Evolutionary conservation across 92 coral and sea anemone genomes (phyloP).

Genomic region (Isaurus tuberculatus): DNA sequence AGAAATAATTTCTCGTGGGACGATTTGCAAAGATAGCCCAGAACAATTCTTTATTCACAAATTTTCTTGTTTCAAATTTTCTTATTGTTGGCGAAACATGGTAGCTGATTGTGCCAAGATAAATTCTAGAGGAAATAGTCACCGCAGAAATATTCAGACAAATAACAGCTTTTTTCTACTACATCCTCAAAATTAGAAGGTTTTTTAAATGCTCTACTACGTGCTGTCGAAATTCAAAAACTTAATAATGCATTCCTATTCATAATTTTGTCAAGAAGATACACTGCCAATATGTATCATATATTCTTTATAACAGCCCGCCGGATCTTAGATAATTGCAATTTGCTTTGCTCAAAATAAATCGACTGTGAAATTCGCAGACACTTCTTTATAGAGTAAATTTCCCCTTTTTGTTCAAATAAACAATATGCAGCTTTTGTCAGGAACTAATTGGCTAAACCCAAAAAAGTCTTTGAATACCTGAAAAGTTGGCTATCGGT

Average conservation of each 20-base stretch:
- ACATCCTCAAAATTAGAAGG: slow-evolving; percentile 20
- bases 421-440: slow-evolving; percentile 75
- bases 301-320: slow-evolving; percentile 21
- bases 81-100: slow-evolving; percentile 30
- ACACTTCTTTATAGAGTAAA: slow-evolving; percentile 65
- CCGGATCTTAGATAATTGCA: slow-evolving; percentile 82
- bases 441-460: slow-evolving; percentile 62
- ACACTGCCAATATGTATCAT: slow-evolving; percentile 21
- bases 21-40: neutral
- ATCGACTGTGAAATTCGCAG: slow-evolving; percentile 73
- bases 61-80: slow-evolving; percentile 15
- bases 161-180: slow-evolving; percentile 23
- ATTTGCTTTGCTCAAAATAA: slow-evolving; percentile 78
- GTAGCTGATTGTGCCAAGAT: slow-evolving; percentile 23
- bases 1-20: slow-evolving; percentile 41
- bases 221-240: slow-evolving; percentile 25
- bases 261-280: slow-evolving; percentile 22
- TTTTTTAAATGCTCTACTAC: slow-evolving; percentile 26
- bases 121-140: slow-evolving; percentile 21
- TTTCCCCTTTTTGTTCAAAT: slow-evolving; percentile 69
- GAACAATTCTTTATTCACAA: slow-evolving; percentile 34
- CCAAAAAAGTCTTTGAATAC: slow-evolving; percentile 50
- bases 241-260: slow-evolving; percentile 34
- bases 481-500: slow-evolving; percentile 51
- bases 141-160: slow-evolving; percentile 18